Percentiles rank a stretch among this genome's conserved stretches.
These are phyloP conservation scores for Drosophila glabriapex DNA, from an alignment of 2,888 invertebrate species.

Conservation along the genomic window DNA sequence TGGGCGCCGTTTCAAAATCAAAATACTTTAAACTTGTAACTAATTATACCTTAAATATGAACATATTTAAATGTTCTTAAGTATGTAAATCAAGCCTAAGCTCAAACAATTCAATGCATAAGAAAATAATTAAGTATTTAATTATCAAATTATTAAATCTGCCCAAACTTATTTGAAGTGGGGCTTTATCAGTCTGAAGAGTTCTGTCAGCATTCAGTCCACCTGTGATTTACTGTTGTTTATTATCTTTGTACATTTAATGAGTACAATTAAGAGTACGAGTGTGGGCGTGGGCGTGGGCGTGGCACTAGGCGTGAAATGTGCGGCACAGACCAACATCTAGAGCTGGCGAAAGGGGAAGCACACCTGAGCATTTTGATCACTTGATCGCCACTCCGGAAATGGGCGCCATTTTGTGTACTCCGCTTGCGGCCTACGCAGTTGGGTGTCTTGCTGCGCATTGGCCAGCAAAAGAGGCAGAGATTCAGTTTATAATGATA, in stretches of 20 bases:
- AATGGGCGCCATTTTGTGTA: conserved; percentile 60
- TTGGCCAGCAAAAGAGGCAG: conserved; percentile 51
- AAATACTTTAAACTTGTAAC: background rate
- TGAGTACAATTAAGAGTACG: conserved; percentile 56
- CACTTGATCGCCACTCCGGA: conserved; percentile 50
- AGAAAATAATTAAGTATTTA: background rate
- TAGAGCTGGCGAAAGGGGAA: background rate
- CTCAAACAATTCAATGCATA: too few species aligned
- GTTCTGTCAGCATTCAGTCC: conserved; percentile 1
- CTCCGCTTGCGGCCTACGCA: conserved; percentile 7
- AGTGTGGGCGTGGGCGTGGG: conserved; percentile 27
- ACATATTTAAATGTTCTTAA: background rate
- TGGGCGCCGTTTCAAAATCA: conserved; percentile 58
- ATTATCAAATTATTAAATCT: background rate
- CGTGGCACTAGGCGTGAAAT: conserved; percentile 53
- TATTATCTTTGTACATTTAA: conserved; percentile 44
- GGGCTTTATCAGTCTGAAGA: conserved; percentile 39
- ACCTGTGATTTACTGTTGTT: background rate
- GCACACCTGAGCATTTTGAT: conserved; percentile 23
- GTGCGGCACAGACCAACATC: conserved; percentile 60
- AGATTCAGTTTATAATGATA: conserved; percentile 41
- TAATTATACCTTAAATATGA: background rate
- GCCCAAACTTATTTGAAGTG: background rate
- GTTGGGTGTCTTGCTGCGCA: conserved; percentile 60
- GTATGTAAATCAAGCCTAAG: too few species aligned